These are phyloP conservation scores for Aleiodes testaceus DNA, from an alignment of 2,888 invertebrate species.

Conservation along the genomic window DNA sequence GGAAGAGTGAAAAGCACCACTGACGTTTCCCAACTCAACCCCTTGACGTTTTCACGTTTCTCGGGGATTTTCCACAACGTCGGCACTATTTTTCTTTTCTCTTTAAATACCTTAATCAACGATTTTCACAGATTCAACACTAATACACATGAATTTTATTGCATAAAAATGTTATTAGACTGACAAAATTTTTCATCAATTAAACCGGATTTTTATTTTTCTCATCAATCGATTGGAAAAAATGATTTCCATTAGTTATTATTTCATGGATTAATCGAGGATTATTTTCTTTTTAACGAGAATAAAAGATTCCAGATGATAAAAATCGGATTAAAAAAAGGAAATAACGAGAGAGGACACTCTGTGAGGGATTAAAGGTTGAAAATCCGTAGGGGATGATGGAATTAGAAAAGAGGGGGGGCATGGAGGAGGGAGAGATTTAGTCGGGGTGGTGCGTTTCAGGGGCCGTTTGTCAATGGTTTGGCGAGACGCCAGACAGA, in stretches of 20 bases:
- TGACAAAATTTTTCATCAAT: no score
- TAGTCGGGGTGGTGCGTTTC: slow-evolving; percentile 13
- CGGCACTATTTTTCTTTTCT: slow-evolving; percentile 16
- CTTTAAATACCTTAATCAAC: slow-evolving; percentile 15
- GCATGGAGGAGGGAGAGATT: slow-evolving; percentile 9
- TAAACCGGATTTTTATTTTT: no score
- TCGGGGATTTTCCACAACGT: slow-evolving; percentile 24
- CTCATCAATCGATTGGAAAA: no score
- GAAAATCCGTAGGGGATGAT: no score
- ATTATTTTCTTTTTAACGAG: no score
- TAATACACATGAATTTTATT: not conserved
- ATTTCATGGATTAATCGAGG: no score
- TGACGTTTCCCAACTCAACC: slow-evolving; percentile 29
- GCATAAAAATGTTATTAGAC: not conserved
- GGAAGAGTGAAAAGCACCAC: slow-evolving; percentile 15
- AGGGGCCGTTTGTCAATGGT: slow-evolving; percentile 56
- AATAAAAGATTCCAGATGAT: no score
- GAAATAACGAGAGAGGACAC: no score
- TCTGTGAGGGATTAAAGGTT: no score
- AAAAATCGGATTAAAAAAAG: no score
- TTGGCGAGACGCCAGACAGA: slow-evolving; percentile 56
- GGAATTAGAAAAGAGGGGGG: not conserved
- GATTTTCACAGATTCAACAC: not conserved
- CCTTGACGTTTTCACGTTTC: slow-evolving; percentile 29
- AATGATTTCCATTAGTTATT: no score